A percentile compares a stretch with the other conserved stretches of the same genome.
phyloP scores from a whole-genome alignment of 2,797 vertebrate species.

The Poecilia velifera region DNA sequence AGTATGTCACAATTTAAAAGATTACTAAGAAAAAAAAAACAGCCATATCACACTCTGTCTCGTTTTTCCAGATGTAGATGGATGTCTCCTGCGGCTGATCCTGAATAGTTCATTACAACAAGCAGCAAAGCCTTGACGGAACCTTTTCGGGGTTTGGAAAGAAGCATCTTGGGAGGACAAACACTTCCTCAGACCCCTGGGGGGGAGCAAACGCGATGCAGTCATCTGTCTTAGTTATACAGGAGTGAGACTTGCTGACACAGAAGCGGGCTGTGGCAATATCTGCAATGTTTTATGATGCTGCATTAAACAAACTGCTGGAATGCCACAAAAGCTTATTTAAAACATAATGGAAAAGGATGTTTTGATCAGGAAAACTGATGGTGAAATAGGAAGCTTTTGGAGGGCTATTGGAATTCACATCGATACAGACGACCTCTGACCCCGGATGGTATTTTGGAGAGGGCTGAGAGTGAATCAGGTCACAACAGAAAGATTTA shows the following conservation, averaged over 20 bases:
- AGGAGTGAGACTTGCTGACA: conserved; percentile 72
- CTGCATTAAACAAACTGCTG: conserved; percentile 77
- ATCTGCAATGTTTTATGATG: conserved; percentile 71
- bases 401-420: conserved; percentile 52
- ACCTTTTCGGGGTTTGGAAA: conserved; percentile 48
- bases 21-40: not conserved
- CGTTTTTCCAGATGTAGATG: conserved; percentile 75
- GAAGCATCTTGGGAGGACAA: conserved; percentile 56
- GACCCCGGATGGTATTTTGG: conserved; percentile 64
- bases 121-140: conserved; percentile 47
- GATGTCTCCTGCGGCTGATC: conserved; percentile 71
- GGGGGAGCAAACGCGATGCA: conserved; percentile 71
- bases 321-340: conserved; percentile 73
- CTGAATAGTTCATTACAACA: conserved; percentile 81
- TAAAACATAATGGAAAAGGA: conserved; percentile 58
- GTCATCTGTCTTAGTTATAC: conserved; percentile 84
- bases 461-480: conserved; percentile 34
- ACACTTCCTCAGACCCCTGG: conserved; percentile 49
- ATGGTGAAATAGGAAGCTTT: conserved; percentile 34
- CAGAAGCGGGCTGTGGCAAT: conserved; percentile 49
- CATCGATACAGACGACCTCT: conserved; percentile 56
- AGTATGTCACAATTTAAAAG: not conserved
- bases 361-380: conserved; percentile 40
- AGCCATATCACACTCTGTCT: conserved; percentile 43
- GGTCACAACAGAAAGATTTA: conserved; percentile 39